Base-by-base conservation (phyloP, 2,888 invertebrate species). In the Ceratothoa steindachneri region DNA sequence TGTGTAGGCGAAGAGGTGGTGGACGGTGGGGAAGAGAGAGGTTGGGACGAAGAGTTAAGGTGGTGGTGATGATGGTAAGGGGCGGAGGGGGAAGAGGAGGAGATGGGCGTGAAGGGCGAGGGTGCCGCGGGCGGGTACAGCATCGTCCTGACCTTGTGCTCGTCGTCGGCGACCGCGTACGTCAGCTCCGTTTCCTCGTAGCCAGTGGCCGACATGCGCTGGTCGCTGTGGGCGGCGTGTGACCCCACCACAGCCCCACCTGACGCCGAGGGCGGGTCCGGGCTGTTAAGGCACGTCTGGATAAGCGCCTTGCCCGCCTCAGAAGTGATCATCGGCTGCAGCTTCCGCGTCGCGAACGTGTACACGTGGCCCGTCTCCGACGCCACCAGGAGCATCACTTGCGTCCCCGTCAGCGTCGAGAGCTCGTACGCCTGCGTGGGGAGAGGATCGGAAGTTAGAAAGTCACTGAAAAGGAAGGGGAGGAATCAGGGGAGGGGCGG, bases 341-440 rank as follows among this genome's bases (percentile, higher is more conserved):
- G 89, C 85, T 97, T 97, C 82, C 97, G 90, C 81, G 99, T 99
- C 80, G 99, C 98, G 87, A 98, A 99, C 80, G 99, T 99, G 87
- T 99, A 99, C 83, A 99, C 99, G 87, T 99, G 99, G 71, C 98
- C 98, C 24, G 98, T 98, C 86, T 97, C 98, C 81, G 95, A 97
- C 77, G 98, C 98, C 81, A 99, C 98, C 84, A 99, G 88, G 83
- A 99, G 88, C 98, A 99, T 99, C 85, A 99, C 98, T 87, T 99
- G 98, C 41, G 99, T 99, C 71, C 99, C 99, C 81, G 99, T 99
- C 85, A 99, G 86, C 81, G 98, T 98, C 77, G 99, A 97, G 83
- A 99, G 87, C 87, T 99, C 99, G 88, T 98, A 99, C 74, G 99
- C 99, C 98, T 99, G 89, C 12, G 88, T 88, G 73, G 80, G 71